A percentile compares a stretch with the other conserved stretches of the same genome.
Evolutionary conservation across 2,888 invertebrate genomes (phyloP).

Genomic region (Drosophila conformis): DNA sequence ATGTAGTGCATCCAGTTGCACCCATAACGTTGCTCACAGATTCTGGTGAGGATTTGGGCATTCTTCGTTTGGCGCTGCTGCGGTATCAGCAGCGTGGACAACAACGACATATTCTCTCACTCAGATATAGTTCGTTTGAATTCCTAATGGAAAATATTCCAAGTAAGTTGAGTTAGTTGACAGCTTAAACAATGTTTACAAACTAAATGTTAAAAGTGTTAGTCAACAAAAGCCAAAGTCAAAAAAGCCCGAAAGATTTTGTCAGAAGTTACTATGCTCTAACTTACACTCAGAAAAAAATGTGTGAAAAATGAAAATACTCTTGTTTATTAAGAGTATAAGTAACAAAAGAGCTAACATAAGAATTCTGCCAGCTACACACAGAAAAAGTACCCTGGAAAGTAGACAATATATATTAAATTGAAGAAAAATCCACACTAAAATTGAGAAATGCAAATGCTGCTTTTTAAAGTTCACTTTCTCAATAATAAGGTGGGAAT

Average conservation of each 20-base stretch:
- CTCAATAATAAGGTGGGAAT: background rate
- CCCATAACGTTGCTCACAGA: slow-evolving; percentile 40
- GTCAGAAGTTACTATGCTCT: background rate
- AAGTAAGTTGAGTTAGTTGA: slow-evolving; percentile 18
- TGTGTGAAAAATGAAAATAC: background rate
- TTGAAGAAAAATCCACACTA: too few relatives aligned
- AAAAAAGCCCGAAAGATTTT: background rate
- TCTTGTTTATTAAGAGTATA: background rate
- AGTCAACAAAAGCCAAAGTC: background rate
- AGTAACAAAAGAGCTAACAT: background rate
- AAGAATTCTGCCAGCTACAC: background rate
- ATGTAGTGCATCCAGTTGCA: slow-evolving; percentile 37
- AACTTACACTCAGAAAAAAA: background rate
- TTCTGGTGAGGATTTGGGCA: slow-evolving; percentile 34
- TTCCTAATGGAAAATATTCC: slow-evolving; percentile 20
- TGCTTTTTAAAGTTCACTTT: background rate
- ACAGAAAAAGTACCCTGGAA: fast-evolving
- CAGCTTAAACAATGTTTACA: slow-evolving; percentile 4
- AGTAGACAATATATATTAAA: background rate
- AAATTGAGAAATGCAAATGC: background rate
- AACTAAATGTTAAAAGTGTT: background rate
- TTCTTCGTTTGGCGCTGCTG: slow-evolving; percentile 38
- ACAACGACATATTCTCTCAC: slow-evolving; percentile 42
- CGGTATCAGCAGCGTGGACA: slow-evolving; percentile 50
- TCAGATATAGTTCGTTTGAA: slow-evolving; percentile 9